Evolutionary conservation across 2,888 invertebrate genomes (phyloP).

Genomic region (Norana najaformis): DNA sequence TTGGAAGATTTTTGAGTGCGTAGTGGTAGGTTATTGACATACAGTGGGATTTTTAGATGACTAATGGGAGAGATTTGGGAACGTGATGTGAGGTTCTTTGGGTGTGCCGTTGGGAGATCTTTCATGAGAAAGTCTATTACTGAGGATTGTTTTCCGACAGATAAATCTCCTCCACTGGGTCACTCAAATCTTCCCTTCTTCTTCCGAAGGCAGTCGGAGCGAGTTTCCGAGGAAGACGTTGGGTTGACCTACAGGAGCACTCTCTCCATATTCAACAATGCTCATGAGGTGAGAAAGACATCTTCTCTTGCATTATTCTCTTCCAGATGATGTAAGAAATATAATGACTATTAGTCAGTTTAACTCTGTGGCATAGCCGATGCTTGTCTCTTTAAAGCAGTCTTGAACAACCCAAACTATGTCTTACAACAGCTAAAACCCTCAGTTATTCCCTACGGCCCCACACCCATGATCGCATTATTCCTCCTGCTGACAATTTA

Average conservation of each 20-base stretch:
- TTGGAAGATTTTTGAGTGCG: not conserved
- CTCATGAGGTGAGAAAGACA: slow-evolving; percentile 10
- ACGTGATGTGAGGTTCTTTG: not conserved
- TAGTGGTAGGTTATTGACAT: not conserved
- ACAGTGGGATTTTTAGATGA: not conserved
- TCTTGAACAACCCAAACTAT: too few relatives aligned
- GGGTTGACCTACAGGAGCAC: not conserved
- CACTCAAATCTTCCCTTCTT: not conserved
- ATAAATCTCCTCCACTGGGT: not conserved
- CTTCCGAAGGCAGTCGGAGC: not conserved
- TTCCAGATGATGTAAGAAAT: too few relatives aligned
- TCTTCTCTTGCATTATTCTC: not conserved
- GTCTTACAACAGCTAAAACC: too few relatives aligned
- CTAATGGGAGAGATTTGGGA: too few relatives aligned
- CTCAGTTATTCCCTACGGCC: too few relatives aligned
- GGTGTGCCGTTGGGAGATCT: not conserved
- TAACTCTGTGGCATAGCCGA: too few relatives aligned
- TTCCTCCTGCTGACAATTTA: too few relatives aligned
- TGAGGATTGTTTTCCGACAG: not conserved
- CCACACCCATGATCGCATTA: too few relatives aligned
- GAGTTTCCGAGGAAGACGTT: not conserved
- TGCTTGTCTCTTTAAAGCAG: too few relatives aligned
- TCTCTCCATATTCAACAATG: not conserved
- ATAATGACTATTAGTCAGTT: too few relatives aligned
- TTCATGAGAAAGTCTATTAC: not conserved